Conservation (phyloP, 2,797 vertebrate species). For the Sebastes variabilis region DNA sequence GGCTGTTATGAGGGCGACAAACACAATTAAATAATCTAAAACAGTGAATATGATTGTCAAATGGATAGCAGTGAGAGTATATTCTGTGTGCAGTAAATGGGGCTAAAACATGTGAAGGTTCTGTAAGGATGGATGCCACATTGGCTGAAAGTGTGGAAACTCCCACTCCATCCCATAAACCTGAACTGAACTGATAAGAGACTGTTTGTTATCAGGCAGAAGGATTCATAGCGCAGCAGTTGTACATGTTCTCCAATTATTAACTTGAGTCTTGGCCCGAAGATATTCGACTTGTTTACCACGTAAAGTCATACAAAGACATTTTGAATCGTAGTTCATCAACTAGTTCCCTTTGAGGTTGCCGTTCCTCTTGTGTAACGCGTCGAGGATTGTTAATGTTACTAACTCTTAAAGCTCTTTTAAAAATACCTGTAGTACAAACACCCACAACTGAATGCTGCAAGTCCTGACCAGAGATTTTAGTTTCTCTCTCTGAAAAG, state of each 20-base stretch:
- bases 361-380: neutral
- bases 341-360: neutral
- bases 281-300: conserved; percentile 31
- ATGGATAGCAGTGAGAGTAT: neutral
- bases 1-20: neutral
- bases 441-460: neutral
- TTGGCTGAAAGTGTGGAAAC: conserved; percentile 47
- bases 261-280: conserved; percentile 70
- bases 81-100: neutral
- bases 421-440: neutral
- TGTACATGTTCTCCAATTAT: conserved; percentile 81
- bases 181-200: conserved; percentile 62
- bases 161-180: conserved; percentile 59
- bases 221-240: conserved; percentile 65
- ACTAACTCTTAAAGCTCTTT: neutral
- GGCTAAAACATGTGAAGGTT: neutral
- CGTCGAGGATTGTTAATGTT: neutral
- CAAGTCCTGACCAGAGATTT: neutral
- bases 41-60: neutral
- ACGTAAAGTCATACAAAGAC: conserved; percentile 3
- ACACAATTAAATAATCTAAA: neutral
- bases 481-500: neutral
- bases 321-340: neutral
- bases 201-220: conserved; percentile 62
- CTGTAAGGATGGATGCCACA: conserved; percentile 15